A percentile compares a stretch with the other conserved stretches of the same genome.
Conservation (phyloP, 1,140 invertebrate genomes). For the Adoxophyes honmai region DNA sequence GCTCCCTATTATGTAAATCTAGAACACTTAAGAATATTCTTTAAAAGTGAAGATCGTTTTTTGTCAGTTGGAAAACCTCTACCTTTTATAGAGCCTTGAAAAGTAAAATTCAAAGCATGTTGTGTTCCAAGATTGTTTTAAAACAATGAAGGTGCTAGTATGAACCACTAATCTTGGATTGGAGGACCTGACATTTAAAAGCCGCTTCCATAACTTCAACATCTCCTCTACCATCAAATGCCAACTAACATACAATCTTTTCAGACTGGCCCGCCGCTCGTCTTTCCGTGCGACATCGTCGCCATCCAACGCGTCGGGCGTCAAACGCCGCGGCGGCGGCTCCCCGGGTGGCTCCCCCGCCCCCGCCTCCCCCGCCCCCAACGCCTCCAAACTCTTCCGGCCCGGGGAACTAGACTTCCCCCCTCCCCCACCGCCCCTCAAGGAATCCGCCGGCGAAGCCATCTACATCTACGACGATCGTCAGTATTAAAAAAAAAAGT, state of each 20-base stretch:
- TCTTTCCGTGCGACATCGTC: constrained; percentile 73
- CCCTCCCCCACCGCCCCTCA: constrained; percentile 77
- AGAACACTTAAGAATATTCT: too few species aligned
- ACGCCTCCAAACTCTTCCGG: constrained; percentile 68
- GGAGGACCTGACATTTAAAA: too few species aligned
- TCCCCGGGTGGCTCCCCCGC: constrained; percentile 73
- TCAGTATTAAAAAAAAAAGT: constrained; percentile 48
- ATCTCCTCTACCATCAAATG: not conserved
- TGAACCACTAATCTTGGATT: too few species aligned
- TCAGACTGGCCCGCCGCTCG: constrained; percentile 77
- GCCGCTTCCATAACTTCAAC: too few species aligned
- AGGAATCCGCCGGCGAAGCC: constrained; percentile 82
- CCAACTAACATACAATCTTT: not conserved
- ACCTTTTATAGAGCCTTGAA: too few species aligned
- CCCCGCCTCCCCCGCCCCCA: constrained; percentile 76
- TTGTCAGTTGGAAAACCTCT: too few species aligned
- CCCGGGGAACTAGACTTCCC: constrained; percentile 78
- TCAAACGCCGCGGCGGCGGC: constrained; percentile 63
- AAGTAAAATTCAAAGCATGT: too few species aligned
- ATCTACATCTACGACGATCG: constrained; percentile 74
- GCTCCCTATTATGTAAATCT: too few species aligned
- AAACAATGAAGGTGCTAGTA: too few species aligned
- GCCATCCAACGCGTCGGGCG: constrained; percentile 36
- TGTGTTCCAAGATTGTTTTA: too few species aligned
- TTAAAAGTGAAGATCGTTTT: too few species aligned